Conservation (phyloP, 1,140 invertebrate species). For the Coenobita brevimanus region DNA sequence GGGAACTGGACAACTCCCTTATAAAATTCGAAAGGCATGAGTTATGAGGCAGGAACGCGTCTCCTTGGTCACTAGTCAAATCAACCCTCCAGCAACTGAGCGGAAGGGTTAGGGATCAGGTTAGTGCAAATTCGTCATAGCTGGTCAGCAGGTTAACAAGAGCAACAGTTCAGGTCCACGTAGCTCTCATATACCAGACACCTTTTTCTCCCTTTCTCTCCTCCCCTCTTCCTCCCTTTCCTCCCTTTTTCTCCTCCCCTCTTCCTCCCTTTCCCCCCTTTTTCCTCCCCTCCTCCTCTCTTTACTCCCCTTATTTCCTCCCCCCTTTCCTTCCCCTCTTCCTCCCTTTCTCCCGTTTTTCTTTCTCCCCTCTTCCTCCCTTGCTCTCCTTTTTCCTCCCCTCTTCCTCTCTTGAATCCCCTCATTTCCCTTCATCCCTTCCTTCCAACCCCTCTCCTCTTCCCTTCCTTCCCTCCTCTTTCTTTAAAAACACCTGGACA, state of each 20-base stretch:
- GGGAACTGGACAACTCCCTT: no score
- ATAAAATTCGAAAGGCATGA: no score
- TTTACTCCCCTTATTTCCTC: neutral
- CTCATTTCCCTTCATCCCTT: neutral
- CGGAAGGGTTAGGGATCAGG: no score
- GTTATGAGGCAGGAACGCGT: no score
- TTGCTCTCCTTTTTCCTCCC: neutral
- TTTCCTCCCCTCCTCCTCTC: neutral
- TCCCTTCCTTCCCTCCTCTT: neutral
- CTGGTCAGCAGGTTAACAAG: no score
- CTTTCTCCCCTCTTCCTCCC: neutral
- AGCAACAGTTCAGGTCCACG: no score
- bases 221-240: neutral
- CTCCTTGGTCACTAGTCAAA: no score
- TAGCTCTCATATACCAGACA: neutral
- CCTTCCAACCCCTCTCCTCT: no score
- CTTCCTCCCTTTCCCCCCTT: no score
- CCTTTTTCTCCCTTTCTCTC: neutral
- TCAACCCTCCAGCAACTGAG: no score
- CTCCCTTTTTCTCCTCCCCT: neutral
- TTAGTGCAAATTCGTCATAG: no score
- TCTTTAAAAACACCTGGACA: no score
- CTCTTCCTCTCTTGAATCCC: neutral
- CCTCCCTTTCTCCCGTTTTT: neutral
- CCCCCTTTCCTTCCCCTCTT: neutral